A percentile compares a stretch with the other conserved stretches of the same genome.
These are phyloP conservation scores for Anser brachyrhynchus DNA, from an alignment of 2,113 vertebrate species.

Conservation along the genomic window DNA sequence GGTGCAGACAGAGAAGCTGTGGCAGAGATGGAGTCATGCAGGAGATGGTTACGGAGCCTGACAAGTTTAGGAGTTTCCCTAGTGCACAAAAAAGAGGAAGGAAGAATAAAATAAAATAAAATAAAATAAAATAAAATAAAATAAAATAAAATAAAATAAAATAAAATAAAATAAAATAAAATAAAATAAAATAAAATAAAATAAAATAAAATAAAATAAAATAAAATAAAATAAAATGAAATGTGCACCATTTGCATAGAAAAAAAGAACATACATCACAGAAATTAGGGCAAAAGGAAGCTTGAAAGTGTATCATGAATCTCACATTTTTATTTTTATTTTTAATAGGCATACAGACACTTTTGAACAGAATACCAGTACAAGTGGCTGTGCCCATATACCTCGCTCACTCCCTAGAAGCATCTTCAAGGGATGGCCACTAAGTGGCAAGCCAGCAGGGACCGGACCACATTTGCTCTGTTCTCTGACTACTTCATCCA, in stretches of 20 bases:
- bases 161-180: neutral
- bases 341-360: accelerated
- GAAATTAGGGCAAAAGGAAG: neutral
- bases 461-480: neutral
- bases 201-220: too few species aligned
- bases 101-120: neutral
- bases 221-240: too few species aligned
- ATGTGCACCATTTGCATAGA: neutral
- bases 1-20: neutral
- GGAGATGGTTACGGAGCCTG: neutral
- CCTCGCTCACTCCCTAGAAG: neutral
- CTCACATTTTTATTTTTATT: neutral
- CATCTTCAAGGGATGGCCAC: neutral
- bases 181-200: too few species aligned
- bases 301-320: neutral
- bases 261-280: neutral
- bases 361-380: neutral
- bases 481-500: neutral
- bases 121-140: neutral
- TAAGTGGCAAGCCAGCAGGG: neutral
- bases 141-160: too few species aligned
- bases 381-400: neutral
- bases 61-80: neutral
- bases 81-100: neutral
- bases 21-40: neutral